Evolutionary conservation across 2,113 vertebrate genomes (phyloP).

Genomic region (Papio anubis): DNA sequence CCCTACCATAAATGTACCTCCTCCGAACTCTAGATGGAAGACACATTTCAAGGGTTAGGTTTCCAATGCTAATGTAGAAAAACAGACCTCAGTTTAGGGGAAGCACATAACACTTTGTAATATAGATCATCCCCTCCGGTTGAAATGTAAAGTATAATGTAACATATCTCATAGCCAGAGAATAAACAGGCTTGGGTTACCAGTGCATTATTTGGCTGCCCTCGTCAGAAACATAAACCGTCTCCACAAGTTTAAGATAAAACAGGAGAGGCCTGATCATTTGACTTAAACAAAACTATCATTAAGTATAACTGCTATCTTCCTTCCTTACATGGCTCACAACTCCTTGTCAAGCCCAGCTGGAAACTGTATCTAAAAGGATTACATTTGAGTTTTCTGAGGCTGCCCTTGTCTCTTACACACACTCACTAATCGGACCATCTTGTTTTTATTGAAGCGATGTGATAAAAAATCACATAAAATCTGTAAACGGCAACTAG

Average conservation of each 20-base stretch:
- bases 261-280: slow-evolving; percentile 66
- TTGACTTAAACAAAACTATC: slow-evolving; percentile 69
- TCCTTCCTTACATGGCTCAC: background rate
- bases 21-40: background rate
- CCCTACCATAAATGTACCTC: background rate
- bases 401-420: background rate
- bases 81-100: background rate
- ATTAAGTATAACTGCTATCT: slow-evolving; percentile 14
- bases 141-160: slow-evolving; percentile 55
- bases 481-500: background rate
- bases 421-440: background rate
- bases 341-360: slow-evolving; percentile 3
- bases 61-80: slow-evolving; percentile 50
- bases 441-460: slow-evolving; percentile 48
- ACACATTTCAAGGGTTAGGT: background rate
- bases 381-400: background rate
- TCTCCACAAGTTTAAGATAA: slow-evolving; percentile 67
- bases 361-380: background rate
- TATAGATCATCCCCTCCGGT: background rate
- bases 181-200: slow-evolving; percentile 64
- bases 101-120: background rate
- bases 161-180: background rate
- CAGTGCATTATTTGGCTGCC: slow-evolving; percentile 43
- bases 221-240: slow-evolving; percentile 70
- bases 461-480: background rate